Evolutionary conservation across 2,888 invertebrate species (phyloP).

Genomic region (Chydorus sphaericus): DNA sequence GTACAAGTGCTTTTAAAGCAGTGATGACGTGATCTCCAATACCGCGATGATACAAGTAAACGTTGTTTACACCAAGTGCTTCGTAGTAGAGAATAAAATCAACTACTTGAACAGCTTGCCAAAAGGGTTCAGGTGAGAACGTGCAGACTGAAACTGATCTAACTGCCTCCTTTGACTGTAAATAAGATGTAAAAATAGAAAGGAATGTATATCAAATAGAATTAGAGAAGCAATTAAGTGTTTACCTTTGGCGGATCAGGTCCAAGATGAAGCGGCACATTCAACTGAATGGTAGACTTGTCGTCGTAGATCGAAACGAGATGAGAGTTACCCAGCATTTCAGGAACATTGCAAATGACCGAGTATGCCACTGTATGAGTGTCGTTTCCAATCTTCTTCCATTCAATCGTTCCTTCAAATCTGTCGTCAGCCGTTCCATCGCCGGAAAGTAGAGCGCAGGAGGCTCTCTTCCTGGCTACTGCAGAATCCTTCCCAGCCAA

Average conservation of each 20-base stretch:
- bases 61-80: slow-evolving; percentile 7
- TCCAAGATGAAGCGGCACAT: background rate
- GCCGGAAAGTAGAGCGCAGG: background rate
- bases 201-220: too few relatives aligned
- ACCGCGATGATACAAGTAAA: slow-evolving; percentile 11
- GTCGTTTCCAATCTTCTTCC: background rate
- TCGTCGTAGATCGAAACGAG: background rate
- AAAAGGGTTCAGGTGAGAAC: background rate
- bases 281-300: background rate
- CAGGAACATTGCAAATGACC: background rate
- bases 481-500: background rate
- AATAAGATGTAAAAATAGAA: too few relatives aligned
- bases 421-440: background rate
- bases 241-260: too few relatives aligned
- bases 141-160: background rate
- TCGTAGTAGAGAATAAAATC: slow-evolving; percentile 10
- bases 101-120: background rate
- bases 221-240: too few relatives aligned
- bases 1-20: background rate
- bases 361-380: background rate
- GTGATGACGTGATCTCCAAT: slow-evolving; percentile 1
- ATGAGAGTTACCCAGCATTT: background rate
- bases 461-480: background rate
- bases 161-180: too few relatives aligned
- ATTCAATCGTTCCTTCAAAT: slow-evolving; percentile 1